Evolutionary conservation across 1,140 invertebrate species (phyloP).

Genomic region (Drosophila seguyi): DNA sequence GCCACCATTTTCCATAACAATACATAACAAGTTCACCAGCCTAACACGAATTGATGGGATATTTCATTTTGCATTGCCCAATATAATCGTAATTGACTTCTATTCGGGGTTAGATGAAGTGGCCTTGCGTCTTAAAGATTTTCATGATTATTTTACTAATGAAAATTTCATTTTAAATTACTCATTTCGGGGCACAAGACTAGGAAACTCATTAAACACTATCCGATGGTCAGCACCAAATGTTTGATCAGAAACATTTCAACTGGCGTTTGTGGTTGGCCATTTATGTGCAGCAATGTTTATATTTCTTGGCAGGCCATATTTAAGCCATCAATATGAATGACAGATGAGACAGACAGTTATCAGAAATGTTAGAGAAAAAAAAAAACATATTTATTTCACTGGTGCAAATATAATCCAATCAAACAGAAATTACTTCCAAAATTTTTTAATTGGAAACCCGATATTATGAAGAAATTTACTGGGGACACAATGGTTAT

Average conservation of each 20-base stretch:
- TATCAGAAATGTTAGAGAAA: neutral
- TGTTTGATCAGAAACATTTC: constrained; percentile 16
- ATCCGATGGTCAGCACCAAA: neutral
- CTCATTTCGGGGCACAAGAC: no score
- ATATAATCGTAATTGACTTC: neutral
- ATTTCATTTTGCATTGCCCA: neutral
- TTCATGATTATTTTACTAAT: neutral
- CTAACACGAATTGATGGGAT: neutral
- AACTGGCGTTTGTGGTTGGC: constrained; percentile 10
- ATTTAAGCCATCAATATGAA: neutral
- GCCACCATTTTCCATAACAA: constrained; percentile 6
- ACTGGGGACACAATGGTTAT: no score
- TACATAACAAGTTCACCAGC: neutral
- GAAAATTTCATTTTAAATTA: neutral
- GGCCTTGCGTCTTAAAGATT: neutral
- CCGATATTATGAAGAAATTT: neutral
- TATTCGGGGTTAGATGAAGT: no score
- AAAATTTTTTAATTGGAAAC: neutral
- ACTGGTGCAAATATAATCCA: no score
- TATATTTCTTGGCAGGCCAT: neutral
- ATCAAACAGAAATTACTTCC: neutral
- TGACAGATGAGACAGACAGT: neutral
- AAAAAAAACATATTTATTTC: neutral
- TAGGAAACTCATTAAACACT: neutral
- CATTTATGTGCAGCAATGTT: constrained; percentile 5